phyloP scores from a whole-genome alignment of 2,888 invertebrate genomes.

The Heliconius cydno region DNA sequence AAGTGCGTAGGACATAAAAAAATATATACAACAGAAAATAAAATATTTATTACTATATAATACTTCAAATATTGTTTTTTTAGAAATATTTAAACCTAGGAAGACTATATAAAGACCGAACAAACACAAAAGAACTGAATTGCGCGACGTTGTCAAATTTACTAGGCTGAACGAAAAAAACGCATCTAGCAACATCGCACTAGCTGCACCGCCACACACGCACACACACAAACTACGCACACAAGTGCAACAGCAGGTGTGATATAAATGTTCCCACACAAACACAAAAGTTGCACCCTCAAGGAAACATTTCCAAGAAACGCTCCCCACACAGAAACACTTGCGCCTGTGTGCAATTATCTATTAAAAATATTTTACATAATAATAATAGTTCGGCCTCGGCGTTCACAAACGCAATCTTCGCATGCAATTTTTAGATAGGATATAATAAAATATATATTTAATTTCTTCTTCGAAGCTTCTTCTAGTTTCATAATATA shows the following conservation, averaged over 20 bases:
- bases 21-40: too few species aligned
- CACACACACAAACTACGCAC: slow-evolving; percentile 44
- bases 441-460: background rate
- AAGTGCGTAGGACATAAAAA: too few species aligned
- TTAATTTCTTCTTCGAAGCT: background rate
- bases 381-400: slow-evolving; percentile 55
- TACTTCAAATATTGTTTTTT: background rate
- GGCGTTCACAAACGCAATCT: slow-evolving; percentile 56
- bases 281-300: slow-evolving; percentile 46
- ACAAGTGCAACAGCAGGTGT: slow-evolving; percentile 46
- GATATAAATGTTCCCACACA: slow-evolving; percentile 46
- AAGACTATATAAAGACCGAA: background rate
- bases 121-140: slow-evolving; percentile 49
- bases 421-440: slow-evolving; percentile 45
- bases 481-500: background rate
- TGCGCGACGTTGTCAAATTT: slow-evolving; percentile 80
- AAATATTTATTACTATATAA: background rate
- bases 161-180: slow-evolving; percentile 69
- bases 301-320: slow-evolving; percentile 51
- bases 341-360: slow-evolving; percentile 52
- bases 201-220: slow-evolving; percentile 51
- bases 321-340: slow-evolving; percentile 46
- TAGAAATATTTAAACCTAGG: background rate
- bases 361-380: slow-evolving; percentile 60
- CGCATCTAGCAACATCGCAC: slow-evolving; percentile 77